Evolutionary conservation across 2,113 vertebrate species (phyloP).

Genomic region (Tenrec ecaudatus): DNA sequence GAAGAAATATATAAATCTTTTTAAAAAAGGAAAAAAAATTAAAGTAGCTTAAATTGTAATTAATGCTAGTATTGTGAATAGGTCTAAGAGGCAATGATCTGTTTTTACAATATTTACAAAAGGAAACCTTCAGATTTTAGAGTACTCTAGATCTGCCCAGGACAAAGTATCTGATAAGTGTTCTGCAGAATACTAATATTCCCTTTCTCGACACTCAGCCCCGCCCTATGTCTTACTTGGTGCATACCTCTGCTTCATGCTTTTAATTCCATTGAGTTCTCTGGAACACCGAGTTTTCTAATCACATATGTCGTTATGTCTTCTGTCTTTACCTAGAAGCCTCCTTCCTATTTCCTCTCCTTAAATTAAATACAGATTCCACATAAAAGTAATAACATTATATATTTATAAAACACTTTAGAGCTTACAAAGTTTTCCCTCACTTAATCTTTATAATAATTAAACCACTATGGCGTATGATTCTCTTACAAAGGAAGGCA

Average conservation of each 20-base stretch:
- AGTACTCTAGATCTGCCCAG: conserved; percentile 1
- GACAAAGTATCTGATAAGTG: neutral
- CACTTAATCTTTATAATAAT: conserved; percentile 14
- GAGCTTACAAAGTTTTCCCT: neutral
- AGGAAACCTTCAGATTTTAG: neutral
- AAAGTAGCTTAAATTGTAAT: conserved; percentile 28
- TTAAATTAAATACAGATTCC: conserved; percentile 47
- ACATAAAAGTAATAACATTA: conserved; percentile 44
- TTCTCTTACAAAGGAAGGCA: too few relatives aligned
- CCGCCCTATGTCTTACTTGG: neutral
- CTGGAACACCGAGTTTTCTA: neutral
- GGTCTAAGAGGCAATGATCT: conserved; percentile 1
- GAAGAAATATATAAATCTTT: neutral
- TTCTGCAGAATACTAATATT: neutral
- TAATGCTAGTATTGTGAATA: neutral
- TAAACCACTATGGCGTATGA: neutral
- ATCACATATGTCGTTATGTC: neutral
- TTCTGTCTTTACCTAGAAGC: conserved; percentile 47
- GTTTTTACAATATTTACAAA: neutral
- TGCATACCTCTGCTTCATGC: neutral
- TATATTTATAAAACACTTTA: conserved; percentile 22
- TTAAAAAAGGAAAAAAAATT: neutral
- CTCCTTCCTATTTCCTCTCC: neutral
- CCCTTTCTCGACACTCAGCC: neutral
- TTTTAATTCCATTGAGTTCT: neutral